Conservation (phyloP, 2,888 invertebrate genomes). For the Pemphredon lugubris region DNA sequence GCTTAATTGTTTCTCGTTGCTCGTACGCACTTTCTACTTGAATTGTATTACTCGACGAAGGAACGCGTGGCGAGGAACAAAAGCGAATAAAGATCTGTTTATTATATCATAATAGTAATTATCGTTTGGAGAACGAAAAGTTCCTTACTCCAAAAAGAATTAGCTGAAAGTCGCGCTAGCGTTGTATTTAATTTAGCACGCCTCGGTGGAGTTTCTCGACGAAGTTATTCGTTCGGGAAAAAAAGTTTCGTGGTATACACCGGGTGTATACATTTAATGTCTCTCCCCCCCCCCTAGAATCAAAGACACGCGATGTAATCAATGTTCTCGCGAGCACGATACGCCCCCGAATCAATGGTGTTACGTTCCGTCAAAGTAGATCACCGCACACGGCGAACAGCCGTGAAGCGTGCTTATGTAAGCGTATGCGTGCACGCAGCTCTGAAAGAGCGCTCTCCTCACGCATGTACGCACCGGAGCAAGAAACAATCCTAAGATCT, state of each 20-base stretch:
- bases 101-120: no score
- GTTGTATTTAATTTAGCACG: background rate
- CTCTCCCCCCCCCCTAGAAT: no score
- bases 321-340: background rate
- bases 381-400: conserved; percentile 20
- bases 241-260: no score
- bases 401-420: background rate
- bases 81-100: no score
- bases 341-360: conserved; percentile 22
- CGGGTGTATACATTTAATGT: no score
- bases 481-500: conserved; percentile 16
- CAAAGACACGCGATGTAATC: background rate
- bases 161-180: background rate
- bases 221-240: background rate
- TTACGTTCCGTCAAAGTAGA: conserved; percentile 25
- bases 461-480: conserved; percentile 9
- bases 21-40: no score
- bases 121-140: no score
- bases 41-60: no score
- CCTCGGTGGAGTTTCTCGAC: background rate
- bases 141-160: no score
- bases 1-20: no score
- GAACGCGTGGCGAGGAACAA: no score
- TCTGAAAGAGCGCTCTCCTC: conserved; percentile 19
- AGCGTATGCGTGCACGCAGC: conserved; percentile 9